Conservation (phyloP, 2,888 invertebrate species). For the Cepaea hortensis region DNA sequence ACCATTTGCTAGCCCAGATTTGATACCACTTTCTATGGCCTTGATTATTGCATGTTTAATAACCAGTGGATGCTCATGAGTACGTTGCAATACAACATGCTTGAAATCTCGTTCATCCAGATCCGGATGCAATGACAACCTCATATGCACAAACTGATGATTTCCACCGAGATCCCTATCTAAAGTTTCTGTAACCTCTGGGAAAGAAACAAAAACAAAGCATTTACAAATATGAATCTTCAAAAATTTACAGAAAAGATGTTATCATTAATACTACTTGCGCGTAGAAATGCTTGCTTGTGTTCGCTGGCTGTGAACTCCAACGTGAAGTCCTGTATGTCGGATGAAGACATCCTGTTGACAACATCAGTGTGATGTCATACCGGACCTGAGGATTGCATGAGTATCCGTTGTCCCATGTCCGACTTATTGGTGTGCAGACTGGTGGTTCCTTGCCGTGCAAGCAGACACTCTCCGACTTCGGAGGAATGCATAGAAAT, state of each 20-base stretch:
- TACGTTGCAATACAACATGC: constrained; percentile 61
- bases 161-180: constrained; percentile 79
- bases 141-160: constrained; percentile 81
- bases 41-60: constrained; percentile 83
- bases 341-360: too few relatives aligned
- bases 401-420: too few relatives aligned
- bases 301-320: too few relatives aligned
- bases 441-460: too few relatives aligned
- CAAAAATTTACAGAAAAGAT: background rate
- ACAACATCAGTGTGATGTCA: too few relatives aligned
- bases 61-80: constrained; percentile 79
- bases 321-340: too few relatives aligned
- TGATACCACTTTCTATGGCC: constrained; percentile 85
- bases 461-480: too few relatives aligned
- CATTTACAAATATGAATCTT: background rate
- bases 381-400: too few relatives aligned
- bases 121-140: constrained; percentile 81
- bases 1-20: constrained; percentile 75
- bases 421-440: too few relatives aligned
- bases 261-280: too few relatives aligned
- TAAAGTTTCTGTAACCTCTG: constrained; percentile 37
- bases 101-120: constrained; percentile 55
- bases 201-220: background rate
- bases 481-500: too few relatives aligned
- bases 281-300: too few relatives aligned